phyloP scores from a whole-genome alignment of 2,797 vertebrate genomes.

The Pogonophryne albipinna region DNA sequence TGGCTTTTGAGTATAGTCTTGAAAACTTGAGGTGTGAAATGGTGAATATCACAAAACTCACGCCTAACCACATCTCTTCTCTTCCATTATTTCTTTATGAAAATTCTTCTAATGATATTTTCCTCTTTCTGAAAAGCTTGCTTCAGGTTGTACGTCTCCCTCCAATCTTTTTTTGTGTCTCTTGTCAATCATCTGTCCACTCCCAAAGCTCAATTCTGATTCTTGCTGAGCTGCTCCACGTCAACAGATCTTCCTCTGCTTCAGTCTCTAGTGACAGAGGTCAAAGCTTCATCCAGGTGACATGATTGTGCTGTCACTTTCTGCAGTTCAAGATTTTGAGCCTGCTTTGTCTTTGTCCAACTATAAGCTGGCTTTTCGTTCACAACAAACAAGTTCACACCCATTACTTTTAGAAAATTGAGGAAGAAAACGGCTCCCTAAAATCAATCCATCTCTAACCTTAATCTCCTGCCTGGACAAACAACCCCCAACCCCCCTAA shows the following conservation, averaged over 20 bases:
- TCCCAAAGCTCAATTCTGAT: constrained; percentile 36
- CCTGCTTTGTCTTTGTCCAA: constrained; percentile 23
- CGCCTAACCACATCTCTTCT: constrained; percentile 14
- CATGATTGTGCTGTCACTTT: background rate
- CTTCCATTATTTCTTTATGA: constrained; percentile 2
- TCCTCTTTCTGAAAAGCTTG: constrained; percentile 23
- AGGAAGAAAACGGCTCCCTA: constrained; percentile 39
- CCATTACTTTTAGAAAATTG: constrained; percentile 38
- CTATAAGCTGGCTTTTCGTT: constrained; percentile 12
- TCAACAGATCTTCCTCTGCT: constrained; percentile 34
- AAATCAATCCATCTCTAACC: constrained; percentile 41
- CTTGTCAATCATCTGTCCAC: constrained; percentile 43
- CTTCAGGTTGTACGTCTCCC: constrained; percentile 23
- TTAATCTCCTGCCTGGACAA: constrained; percentile 43
- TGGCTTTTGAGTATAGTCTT: constrained; percentile 23
- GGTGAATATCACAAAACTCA: constrained; percentile 50
- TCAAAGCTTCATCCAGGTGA: constrained; percentile 22
- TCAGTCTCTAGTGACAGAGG: constrained; percentile 35
- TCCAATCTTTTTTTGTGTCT: constrained; percentile 28
- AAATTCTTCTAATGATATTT: constrained; percentile 23
- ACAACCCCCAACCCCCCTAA: constrained; percentile 13
- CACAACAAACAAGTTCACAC: constrained; percentile 16
- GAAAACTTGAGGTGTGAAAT: constrained; percentile 52
- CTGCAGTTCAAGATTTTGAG: constrained; percentile 7
- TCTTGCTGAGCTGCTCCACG: constrained; percentile 35